phyloP scores from a whole-genome alignment of 2,888 invertebrate species.

The Drosophila putrida region DNA sequence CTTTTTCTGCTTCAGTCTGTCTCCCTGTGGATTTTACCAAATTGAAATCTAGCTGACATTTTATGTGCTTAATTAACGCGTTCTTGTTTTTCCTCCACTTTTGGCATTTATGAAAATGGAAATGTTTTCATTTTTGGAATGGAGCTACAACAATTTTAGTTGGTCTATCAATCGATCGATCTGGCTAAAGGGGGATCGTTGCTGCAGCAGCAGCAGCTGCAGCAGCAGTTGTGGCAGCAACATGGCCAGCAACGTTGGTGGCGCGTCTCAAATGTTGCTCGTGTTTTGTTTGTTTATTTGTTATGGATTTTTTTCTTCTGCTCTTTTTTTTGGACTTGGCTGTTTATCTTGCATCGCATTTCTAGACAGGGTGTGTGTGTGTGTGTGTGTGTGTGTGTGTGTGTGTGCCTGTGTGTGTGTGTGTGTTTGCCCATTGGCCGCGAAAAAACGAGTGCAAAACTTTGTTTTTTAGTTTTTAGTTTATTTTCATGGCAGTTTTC shows the following conservation, averaged over 20 bases:
- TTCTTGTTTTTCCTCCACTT: constrained; percentile 20
- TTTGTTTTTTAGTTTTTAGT: constrained; percentile 48
- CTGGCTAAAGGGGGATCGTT: constrained; percentile 31
- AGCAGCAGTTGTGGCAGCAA: constrained; percentile 19
- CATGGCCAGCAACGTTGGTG: constrained; percentile 53
- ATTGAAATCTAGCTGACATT: constrained; percentile 72
- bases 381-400: constrained; percentile 15
- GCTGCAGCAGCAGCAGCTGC: constrained; percentile 26
- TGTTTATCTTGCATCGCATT: constrained; percentile 69
- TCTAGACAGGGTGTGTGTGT: constrained; percentile 28
- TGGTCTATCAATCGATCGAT: constrained; percentile 36
- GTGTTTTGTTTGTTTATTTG: constrained; percentile 41
- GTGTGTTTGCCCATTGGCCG: constrained; percentile 55
- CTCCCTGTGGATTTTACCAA: constrained; percentile 34
- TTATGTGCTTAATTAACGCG: constrained; percentile 77
- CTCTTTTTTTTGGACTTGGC: constrained; percentile 18
- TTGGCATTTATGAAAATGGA: constrained; percentile 74
- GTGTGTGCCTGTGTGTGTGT: constrained; percentile 32
- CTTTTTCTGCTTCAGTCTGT: no score
- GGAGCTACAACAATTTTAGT: constrained; percentile 3
- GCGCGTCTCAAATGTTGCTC: constrained; percentile 38
- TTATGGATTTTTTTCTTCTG: constrained; percentile 13
- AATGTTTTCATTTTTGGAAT: constrained; percentile 71
- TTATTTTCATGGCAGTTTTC: constrained; percentile 77
- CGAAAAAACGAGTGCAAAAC: constrained; percentile 69